Conservation (phyloP, 1,140 invertebrate genomes). For the Akabosia matsudoensis region DNA sequence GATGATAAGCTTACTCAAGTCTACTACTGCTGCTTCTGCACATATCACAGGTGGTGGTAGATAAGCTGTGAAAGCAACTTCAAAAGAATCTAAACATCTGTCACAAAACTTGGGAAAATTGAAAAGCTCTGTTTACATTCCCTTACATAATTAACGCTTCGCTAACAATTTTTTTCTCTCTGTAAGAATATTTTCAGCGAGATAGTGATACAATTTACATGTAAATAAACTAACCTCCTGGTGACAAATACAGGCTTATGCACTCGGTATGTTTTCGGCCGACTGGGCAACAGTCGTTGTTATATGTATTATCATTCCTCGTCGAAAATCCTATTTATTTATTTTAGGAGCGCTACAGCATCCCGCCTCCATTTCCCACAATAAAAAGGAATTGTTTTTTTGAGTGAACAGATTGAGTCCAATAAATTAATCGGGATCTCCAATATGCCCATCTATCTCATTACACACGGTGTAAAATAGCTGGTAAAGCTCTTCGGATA, state of each 20-base stretch:
- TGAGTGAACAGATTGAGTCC: neutral
- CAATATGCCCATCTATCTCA: too few relatives aligned
- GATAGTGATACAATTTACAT: neutral
- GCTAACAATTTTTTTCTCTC: neutral
- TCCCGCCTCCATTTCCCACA: too few relatives aligned
- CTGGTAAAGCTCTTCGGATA: neutral
- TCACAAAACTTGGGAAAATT: neutral
- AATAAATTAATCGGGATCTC: constrained; percentile 6
- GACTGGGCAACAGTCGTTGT: too few relatives aligned
- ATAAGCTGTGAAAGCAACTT: neutral
- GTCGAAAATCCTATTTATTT: neutral
- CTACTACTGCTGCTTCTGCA: too few relatives aligned
- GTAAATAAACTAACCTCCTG: neutral
- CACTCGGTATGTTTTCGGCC: too few relatives aligned
- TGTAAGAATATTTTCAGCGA: too few relatives aligned
- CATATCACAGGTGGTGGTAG: too few relatives aligned
- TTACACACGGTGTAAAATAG: too few relatives aligned
- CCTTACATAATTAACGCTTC: neutral
- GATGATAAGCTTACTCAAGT: too few relatives aligned
- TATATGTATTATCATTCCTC: neutral
- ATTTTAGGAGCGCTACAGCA: too few relatives aligned
- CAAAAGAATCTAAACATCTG: neutral
- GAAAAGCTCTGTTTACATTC: neutral
- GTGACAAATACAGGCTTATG: neutral
- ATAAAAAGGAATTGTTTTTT: too few relatives aligned